These are phyloP conservation scores for Ondatra zibethicus DNA, from an alignment of 2,113 vertebrate species.

Conservation along the genomic window DNA sequence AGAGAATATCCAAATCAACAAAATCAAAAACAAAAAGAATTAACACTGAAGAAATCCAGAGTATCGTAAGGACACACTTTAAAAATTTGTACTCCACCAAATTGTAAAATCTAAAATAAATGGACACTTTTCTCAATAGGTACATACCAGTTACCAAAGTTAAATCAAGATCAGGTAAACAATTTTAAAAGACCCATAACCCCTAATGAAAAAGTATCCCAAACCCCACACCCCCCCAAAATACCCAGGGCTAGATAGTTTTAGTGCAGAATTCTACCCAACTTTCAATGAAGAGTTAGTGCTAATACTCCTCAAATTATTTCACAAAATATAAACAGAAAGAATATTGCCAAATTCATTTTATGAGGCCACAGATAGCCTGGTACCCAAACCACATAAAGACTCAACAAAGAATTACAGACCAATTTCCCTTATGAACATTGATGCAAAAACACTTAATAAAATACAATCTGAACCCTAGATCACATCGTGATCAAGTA, in stretches of 20 bases:
- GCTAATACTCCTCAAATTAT: background rate
- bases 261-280: background rate
- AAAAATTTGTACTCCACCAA: background rate
- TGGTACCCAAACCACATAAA: background rate
- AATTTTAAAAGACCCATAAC: background rate
- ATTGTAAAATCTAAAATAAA: background rate
- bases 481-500: background rate
- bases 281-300: background rate
- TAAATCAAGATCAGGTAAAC: background rate
- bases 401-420: background rate
- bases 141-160: background rate
- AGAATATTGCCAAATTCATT: background rate
- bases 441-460: background rate
- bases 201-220: background rate
- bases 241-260: background rate
- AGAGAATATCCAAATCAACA: background rate
- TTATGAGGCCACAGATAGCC: background rate
- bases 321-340: background rate
- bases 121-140: background rate
- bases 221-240: too few species aligned
- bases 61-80: background rate
- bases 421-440: background rate
- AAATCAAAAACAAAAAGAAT: background rate
- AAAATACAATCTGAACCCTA: background rate
- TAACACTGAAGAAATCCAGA: background rate